Conservation (phyloP, 2,888 invertebrate genomes). For the Mythimna impura region DNA sequence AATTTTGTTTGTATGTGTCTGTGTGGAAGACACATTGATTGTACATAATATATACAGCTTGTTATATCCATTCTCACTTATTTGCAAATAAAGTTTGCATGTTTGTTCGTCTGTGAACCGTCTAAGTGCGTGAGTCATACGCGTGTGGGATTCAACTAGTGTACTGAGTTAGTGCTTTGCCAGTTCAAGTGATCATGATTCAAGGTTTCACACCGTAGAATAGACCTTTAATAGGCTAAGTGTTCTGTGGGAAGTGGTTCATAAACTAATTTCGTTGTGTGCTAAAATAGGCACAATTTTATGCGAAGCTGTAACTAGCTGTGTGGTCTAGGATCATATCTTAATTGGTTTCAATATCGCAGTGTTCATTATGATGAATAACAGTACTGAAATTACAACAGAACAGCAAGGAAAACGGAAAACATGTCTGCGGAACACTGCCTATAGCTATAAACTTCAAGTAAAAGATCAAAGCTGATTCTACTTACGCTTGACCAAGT, state of each 20-base stretch:
- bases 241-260: slow-evolving; percentile 57
- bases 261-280: slow-evolving; percentile 43
- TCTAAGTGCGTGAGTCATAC: slow-evolving; percentile 82
- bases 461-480: slow-evolving; percentile 52
- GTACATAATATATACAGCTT: slow-evolving; percentile 2
- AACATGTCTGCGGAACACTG: background rate
- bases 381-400: slow-evolving; percentile 1
- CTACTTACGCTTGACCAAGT: slow-evolving; percentile 31
- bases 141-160: slow-evolving; percentile 79
- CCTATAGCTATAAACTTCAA: slow-evolving; percentile 18
- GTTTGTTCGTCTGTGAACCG: slow-evolving; percentile 81
- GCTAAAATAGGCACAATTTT: slow-evolving; percentile 31
- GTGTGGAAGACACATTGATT: slow-evolving; percentile 48
- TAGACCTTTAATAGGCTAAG: slow-evolving; percentile 50
- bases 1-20: slow-evolving; percentile 51
- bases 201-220: slow-evolving; percentile 63
- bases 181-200: slow-evolving; percentile 62
- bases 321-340: slow-evolving; percentile 16
- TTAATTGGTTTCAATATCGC: slow-evolving; percentile 32
- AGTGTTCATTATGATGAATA: slow-evolving; percentile 21
- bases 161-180: slow-evolving; percentile 60
- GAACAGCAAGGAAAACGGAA: slow-evolving; percentile 6
- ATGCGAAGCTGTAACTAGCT: slow-evolving; percentile 9
- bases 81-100: slow-evolving; percentile 67
- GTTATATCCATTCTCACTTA: slow-evolving; percentile 60